Conservation (phyloP, 2,797 vertebrate genomes). For the Sebastes ruberrimus region DNA sequence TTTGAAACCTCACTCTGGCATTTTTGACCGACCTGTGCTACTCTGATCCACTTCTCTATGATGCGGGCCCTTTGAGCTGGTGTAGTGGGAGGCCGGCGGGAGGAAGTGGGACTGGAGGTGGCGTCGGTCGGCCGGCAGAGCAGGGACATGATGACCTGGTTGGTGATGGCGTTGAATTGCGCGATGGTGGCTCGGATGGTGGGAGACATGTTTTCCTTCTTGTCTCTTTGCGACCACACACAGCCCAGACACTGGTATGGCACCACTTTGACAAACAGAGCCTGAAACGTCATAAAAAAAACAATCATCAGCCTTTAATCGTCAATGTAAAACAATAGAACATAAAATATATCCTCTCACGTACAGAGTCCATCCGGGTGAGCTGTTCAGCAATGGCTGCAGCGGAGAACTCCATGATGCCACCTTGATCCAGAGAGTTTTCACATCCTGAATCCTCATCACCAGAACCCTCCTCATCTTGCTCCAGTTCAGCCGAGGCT, state of each 20-base stretch:
- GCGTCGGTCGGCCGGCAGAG: constrained; percentile 67
- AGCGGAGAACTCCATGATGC: constrained; percentile 82
- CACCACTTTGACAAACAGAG: constrained; percentile 83
- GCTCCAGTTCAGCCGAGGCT: constrained; percentile 22
- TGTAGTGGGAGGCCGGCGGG: constrained; percentile 48
- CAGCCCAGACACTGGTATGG: constrained; percentile 89
- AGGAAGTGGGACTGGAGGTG: constrained; percentile 64
- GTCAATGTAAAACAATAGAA: not conserved
- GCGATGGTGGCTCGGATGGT: constrained; percentile 88
- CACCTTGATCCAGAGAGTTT: constrained; percentile 37
- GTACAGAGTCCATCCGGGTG: constrained; percentile 82
- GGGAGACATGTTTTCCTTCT: constrained; percentile 84
- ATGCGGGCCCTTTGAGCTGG: constrained; percentile 80
- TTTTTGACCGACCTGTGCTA: constrained; percentile 82
- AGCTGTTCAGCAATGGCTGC: constrained; percentile 85
- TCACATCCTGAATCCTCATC: constrained; percentile 74
- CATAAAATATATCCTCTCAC: not conserved
- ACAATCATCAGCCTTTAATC: not conserved
- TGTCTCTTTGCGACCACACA: constrained; percentile 89
- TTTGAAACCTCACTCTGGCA: rapidly evolving
- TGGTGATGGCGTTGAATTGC: constrained; percentile 88
- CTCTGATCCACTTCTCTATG: constrained; percentile 88
- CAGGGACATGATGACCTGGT: constrained; percentile 85
- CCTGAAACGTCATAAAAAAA: constrained; percentile 64
- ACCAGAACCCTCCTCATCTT: constrained; percentile 38